These are phyloP conservation scores for Pterostichus niger DNA, from an alignment of 2,888 invertebrate species.

Conservation along the genomic window DNA sequence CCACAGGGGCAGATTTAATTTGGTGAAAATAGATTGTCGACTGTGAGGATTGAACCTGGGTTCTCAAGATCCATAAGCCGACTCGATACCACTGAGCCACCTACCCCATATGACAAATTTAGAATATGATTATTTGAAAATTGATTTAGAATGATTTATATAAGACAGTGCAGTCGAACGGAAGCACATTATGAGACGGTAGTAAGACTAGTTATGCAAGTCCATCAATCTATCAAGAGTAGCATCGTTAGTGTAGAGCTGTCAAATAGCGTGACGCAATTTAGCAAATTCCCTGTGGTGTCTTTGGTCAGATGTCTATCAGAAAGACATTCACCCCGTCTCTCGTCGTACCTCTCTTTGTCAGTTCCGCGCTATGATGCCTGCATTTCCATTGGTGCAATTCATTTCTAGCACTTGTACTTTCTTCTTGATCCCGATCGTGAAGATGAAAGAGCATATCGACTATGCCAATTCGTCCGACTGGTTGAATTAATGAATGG, in stretches of 20 bases:
- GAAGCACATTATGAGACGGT: constrained; percentile 32
- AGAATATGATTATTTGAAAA: constrained; percentile 25
- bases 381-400: background rate
- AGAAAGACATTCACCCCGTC: constrained; percentile 3
- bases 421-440: constrained; percentile 15
- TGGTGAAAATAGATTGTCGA: too few relatives aligned
- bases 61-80: too few relatives aligned
- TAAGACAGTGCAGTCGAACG: background rate
- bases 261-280: constrained; percentile 48
- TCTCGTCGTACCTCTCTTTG: background rate
- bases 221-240: constrained; percentile 46
- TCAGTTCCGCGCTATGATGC: background rate
- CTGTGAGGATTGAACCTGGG: too few relatives aligned
- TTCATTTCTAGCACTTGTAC: too few relatives aligned
- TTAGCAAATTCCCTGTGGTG: constrained; percentile 16
- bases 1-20: too few relatives aligned
- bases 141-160: constrained; percentile 47
- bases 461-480: constrained; percentile 28
- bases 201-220: constrained; percentile 30
- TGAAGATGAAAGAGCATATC: constrained; percentile 50
- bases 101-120: constrained; percentile 31
- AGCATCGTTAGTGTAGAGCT: constrained; percentile 41
- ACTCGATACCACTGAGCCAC: too few relatives aligned
- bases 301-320: constrained; percentile 48
- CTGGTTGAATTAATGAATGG: constrained; percentile 65